These are phyloP conservation scores for Synergus laeviventris DNA, from an alignment of 2,888 invertebrate genomes.

Conservation along the genomic window DNA sequence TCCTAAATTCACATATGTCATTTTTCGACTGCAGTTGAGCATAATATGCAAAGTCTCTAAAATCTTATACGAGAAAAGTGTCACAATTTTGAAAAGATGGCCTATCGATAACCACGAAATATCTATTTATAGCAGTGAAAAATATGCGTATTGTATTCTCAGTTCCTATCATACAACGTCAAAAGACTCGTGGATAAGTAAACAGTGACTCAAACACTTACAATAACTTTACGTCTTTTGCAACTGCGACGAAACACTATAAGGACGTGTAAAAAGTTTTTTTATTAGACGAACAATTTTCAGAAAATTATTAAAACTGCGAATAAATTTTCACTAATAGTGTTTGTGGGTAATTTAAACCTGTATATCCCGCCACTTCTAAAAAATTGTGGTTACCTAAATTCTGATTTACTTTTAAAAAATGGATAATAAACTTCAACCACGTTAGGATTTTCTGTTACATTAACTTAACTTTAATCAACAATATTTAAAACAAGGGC, in stretches of 20 bases:
- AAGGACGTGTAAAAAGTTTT: not conserved
- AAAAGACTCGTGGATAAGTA: not conserved
- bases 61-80: not conserved
- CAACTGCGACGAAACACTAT: not conserved
- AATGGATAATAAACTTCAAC: too few species aligned
- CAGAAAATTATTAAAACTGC: too few species aligned
- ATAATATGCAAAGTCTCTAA: not conserved
- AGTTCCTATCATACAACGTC: not conserved
- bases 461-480: too few species aligned
- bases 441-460: too few species aligned
- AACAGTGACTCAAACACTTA: not conserved
- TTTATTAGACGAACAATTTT: too few species aligned
- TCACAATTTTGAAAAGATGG: slow-evolving; percentile 9
- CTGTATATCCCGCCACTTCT: too few species aligned
- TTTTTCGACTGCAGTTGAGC: not conserved
- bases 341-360: too few species aligned
- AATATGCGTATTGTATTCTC: too few species aligned
- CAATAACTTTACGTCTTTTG: not conserved
- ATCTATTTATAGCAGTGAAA: not conserved
- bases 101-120: slow-evolving; percentile 2
- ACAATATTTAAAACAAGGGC: too few species aligned
- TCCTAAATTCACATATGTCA: not conserved
- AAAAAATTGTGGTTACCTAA: too few species aligned
- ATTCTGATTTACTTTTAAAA: too few species aligned
- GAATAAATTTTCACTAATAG: too few species aligned